Evolutionary conservation across 2,888 invertebrate species (phyloP).

Genomic region (Drosophila mimetica): DNA sequence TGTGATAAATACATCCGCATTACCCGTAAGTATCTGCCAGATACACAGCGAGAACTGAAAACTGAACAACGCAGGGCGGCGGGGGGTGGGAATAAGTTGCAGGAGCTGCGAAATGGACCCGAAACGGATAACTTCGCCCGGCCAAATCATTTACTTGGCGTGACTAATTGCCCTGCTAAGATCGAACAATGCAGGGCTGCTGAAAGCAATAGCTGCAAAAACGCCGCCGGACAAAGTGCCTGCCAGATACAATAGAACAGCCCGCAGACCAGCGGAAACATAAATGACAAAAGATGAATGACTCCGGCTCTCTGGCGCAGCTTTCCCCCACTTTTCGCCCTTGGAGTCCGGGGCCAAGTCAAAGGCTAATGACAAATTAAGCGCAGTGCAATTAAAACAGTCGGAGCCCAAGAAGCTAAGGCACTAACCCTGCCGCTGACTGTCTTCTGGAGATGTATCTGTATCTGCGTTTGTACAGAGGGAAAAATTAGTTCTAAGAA

Average conservation of each 20-base stretch:
- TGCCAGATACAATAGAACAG: slow-evolving; percentile 34
- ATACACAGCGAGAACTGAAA: slow-evolving; percentile 62
- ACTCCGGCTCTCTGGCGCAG: slow-evolving; percentile 35
- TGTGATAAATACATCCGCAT: slow-evolving; percentile 81
- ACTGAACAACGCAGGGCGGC: slow-evolving; percentile 38
- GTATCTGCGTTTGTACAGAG: slow-evolving; percentile 14
- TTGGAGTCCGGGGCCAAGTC: slow-evolving; percentile 49
- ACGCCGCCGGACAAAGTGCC: slow-evolving; percentile 29
- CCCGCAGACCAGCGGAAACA: slow-evolving; percentile 33
- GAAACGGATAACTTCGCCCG: slow-evolving; percentile 28
- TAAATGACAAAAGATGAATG: slow-evolving; percentile 55
- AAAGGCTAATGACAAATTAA: slow-evolving; percentile 80
- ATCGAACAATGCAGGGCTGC: slow-evolving; percentile 40
- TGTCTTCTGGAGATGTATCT: slow-evolving; percentile 23
- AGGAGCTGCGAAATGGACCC: slow-evolving; percentile 11
- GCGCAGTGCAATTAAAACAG: slow-evolving; percentile 70
- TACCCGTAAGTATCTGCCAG: slow-evolving; percentile 71
- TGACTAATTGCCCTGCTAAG: slow-evolving; percentile 72
- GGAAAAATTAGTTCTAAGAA: background rate
- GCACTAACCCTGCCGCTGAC: slow-evolving; percentile 27
- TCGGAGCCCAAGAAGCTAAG: slow-evolving; percentile 30
- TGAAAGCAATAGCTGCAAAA: slow-evolving; percentile 21
- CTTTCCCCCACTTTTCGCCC: slow-evolving; percentile 3
- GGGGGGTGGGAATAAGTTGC: slow-evolving; percentile 17
- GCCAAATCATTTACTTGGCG: slow-evolving; percentile 71